Evolutionary conservation across 1,140 invertebrate species (phyloP), one percentile per base, ranked within the genome.

Genomic region (Drosophila fuyamai): DNA sequence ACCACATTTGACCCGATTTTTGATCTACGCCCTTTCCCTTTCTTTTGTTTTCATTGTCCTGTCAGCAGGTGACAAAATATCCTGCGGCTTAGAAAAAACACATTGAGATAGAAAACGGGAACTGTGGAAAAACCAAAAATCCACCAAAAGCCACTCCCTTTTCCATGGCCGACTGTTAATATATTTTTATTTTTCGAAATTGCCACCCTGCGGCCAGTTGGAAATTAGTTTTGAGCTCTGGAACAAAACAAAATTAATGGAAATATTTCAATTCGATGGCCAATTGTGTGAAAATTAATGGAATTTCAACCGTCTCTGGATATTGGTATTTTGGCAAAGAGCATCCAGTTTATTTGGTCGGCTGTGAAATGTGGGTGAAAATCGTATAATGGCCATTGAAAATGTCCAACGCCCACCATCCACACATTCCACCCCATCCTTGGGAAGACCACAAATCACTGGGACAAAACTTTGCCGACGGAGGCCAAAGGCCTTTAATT

Each of bases 131-230:
- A 38, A 12, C 9, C 10, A 38, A 12, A n/a, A 40, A 40, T 10
- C 14, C 27, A 53, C 14, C 1, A 32, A 36, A 12, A 36, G 14
- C 50, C 6, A 36, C 50, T 5, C 10, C 5, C 50, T 12, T 18
- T 57, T 57, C n/a, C 18, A n/a, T 14, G 32, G 38, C 38, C 32
- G 32, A 50, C n/a, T 38, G 29, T 40, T 54, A 54, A 77, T n/a
- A 77, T 77, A 68, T 55, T 60, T 61, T 61, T 59, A 67, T 59
- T 54, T 32, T 14, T 16, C 32, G 12, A 75, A 82, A 76, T 76
- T 83, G 58, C 59, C 57, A 58, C 75, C 75, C 76, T 41, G 59
- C 53, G 68, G 81, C 61, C 32, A 36, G 29, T 66, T 76, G 50
- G 8, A 76, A 71, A 76, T 76, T 82, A 56, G 50, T 65, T 75